Base-by-base conservation (phyloP, 2,888 invertebrate genomes). In the Leptogaster cylindrica region DNA sequence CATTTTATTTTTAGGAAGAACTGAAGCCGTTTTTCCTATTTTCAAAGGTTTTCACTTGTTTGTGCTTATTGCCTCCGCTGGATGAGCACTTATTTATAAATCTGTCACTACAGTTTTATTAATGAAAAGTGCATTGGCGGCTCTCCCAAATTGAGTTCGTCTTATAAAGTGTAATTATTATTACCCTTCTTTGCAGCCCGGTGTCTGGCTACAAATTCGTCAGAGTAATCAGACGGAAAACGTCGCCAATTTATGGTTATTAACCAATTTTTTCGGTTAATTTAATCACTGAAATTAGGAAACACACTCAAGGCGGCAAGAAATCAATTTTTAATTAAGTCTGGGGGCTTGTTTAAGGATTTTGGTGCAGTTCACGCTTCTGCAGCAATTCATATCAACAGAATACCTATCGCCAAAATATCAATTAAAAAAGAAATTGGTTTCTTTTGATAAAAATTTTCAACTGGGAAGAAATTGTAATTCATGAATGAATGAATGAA, bases 61-160 rank as follows among this genome's bases (percentile, higher is more conserved):
- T 52, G 31, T 52, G 33, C 20, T 52, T 52, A 33, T 52, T 18
- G 18, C 18, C 52, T 18, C 33, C 52, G 16, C 33, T 52, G 33
- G 52, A 52, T 23, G 20, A 23, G 25, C n/a, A 46, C 18, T 52
- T 52, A 52, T 52, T 52, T 52, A 52, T 52, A 52, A 52, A 52
- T 52, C 52, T 31, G 52, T 52, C 52, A 52, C 31, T 52, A 27
- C 18, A 33, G 16, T 52, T 52, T 52, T 52, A 52, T 52, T 52
- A 52, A 52, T 52, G 52, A 52, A 52, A 33, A 18, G 16, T 52
- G 27, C 52, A 31, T 33, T 16, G 52, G 18, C 52, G 27, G 31
- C 18, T 52, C 33, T 52, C 52, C 20, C 18, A 52, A 18, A 31
- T 52, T 52, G 52, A 52, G 52, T 52, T 18, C 31, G 52, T 52